Conservation (phyloP, 2,888 invertebrate species). For the Leptinotarsa rubiginosa region DNA sequence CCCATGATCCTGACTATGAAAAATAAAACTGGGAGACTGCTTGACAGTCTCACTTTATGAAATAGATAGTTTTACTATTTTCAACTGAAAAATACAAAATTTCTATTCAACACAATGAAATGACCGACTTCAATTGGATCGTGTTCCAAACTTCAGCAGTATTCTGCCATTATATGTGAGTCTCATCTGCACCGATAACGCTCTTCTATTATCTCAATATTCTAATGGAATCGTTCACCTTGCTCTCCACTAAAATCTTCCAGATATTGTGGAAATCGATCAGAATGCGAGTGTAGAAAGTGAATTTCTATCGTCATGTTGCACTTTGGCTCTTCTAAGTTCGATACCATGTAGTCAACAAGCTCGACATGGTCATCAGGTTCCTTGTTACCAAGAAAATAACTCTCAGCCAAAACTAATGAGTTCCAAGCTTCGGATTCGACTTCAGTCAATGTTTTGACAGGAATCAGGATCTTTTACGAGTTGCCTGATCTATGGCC, state of each 20-base stretch:
- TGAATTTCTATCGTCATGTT: neutral
- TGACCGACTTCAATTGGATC: neutral
- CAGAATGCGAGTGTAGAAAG: neutral
- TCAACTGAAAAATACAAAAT: too few species aligned
- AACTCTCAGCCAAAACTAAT: neutral
- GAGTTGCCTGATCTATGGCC: neutral
- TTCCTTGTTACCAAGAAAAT: neutral
- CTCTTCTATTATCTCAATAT: neutral
- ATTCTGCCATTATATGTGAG: too few species aligned
- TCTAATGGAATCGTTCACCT: neutral
- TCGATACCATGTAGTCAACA: neutral
- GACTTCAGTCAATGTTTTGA: neutral
- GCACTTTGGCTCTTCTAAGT: neutral
- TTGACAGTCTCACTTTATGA: too few species aligned
- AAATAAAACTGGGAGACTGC: neutral
- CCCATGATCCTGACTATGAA: neutral
- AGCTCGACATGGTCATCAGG: neutral
- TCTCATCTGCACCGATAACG: too few species aligned
- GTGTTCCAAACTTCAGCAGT: neutral
- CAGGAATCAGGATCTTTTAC: conserved; percentile 13
- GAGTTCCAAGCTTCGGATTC: neutral
- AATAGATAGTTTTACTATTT: too few species aligned
- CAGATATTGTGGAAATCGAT: neutral
- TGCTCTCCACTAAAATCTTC: neutral
- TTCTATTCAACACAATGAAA: too few species aligned